Evolutionary conservation across 1,140 invertebrate genomes (phyloP).

Genomic region (Drosophila athabasca): DNA sequence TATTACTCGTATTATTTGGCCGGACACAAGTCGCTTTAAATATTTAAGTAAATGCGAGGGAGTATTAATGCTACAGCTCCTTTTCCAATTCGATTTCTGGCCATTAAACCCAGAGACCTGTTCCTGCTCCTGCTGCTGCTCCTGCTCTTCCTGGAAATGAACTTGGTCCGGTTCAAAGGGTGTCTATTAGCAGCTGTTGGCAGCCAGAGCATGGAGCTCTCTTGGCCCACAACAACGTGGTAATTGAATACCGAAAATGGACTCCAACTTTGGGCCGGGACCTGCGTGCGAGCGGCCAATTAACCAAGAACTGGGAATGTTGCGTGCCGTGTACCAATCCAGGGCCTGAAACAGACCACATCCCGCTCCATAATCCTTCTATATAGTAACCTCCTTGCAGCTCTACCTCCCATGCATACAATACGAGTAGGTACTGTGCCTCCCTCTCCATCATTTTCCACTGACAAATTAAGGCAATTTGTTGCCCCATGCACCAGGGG

Average conservation of each 20-base stretch:
- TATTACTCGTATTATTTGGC: slow-evolving; percentile 1
- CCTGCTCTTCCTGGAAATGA: slow-evolving; percentile 50
- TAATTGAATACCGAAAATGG: slow-evolving; percentile 74
- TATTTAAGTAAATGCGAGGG: slow-evolving; percentile 31
- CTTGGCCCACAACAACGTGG: slow-evolving; percentile 34
- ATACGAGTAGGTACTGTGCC: slow-evolving; percentile 7
- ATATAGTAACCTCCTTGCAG: no score
- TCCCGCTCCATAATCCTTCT: neutral
- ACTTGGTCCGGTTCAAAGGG: slow-evolving; percentile 52
- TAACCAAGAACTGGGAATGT: slow-evolving; percentile 47
- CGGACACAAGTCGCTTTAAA: slow-evolving; percentile 28
- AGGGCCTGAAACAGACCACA: slow-evolving; percentile 2
- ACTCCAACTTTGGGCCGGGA: slow-evolving; percentile 9
- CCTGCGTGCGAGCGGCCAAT: slow-evolving; percentile 66
- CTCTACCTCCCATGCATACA: no score
- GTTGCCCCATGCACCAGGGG: no score
- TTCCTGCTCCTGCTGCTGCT: neutral
- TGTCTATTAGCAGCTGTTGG: slow-evolving; percentile 65
- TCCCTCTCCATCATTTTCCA: slow-evolving; percentile 29
- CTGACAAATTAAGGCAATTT: slow-evolving; percentile 71
- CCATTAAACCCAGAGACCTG: slow-evolving; percentile 31
- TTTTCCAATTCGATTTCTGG: slow-evolving; percentile 43
- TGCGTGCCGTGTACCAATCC: slow-evolving; percentile 62
- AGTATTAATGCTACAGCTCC: slow-evolving; percentile 21
- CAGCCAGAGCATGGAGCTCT: slow-evolving; percentile 6